Base-by-base conservation (phyloP, 92 coral and sea anemone genomes). In the Epizoanthus illoricatus region DNA sequence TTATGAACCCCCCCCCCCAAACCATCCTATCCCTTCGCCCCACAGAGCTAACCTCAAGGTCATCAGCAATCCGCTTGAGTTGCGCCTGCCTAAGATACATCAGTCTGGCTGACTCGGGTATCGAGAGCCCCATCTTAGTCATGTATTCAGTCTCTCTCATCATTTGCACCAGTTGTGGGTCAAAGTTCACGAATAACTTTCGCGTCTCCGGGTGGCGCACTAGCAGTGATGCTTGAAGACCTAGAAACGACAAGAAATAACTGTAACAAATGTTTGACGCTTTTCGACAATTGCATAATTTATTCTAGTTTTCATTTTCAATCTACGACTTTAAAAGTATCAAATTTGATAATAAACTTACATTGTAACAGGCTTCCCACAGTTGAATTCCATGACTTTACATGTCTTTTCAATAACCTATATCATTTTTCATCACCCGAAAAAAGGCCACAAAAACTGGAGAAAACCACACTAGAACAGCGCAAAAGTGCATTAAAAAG, bases 101-200 rank as follows among this genome's bases (percentile, higher is more conserved):
- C 41, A 93, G 88, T 24, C 88, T 85, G 15, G 97, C 97, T 58
- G 86, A 82, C 41, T 90, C 94, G 0, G 97, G 97, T 33, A 93
- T 86, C 21, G 85, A 84, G 41, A 93, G 94, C 17, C 89, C 78
- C 83, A 93, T 72, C 83, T 91, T 93, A 87, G 85, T 90, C 97
- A 93, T 93, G 76, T 90, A 91, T 47, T 93, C 97, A 7, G 97
- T 90, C 88, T 93, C 97, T 16, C 97, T 89, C 84, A 93, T 93
- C 85, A 93, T 76, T 73, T 93, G 91, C 65, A 78, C 69, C 65
- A 93, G 80, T 65, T 90, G 97, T 20, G 97, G 97, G 55, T 93
- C 97, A 62, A 92, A 88, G 87, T 93, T 93, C 60, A 93, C 97
- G 47, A 84, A 84, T 84, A 91, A 69, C 56, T 90, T 85, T 13